Evolutionary conservation across 2,113 vertebrate genomes (phyloP).

Genomic region (Platanista minor): DNA sequence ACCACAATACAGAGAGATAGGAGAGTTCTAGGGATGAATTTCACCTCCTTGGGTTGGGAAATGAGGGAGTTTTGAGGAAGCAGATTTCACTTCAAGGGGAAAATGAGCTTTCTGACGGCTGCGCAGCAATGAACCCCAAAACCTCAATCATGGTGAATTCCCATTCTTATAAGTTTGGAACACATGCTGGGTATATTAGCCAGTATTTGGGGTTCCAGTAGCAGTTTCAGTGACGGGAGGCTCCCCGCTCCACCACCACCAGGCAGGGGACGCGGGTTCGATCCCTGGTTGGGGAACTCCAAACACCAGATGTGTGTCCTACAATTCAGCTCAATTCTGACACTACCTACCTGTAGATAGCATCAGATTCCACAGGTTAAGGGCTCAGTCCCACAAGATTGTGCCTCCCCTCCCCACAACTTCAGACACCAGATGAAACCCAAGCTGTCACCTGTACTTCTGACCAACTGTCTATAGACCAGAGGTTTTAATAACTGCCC

Average conservation of each 20-base stretch:
- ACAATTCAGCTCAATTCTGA: not conserved
- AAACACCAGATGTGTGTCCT: not conserved
- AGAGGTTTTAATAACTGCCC: no score
- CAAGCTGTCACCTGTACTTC: no score
- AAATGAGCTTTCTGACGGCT: not conserved
- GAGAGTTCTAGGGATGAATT: not conserved
- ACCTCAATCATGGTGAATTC: not conserved
- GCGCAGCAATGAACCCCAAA: not conserved
- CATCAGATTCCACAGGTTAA: no score
- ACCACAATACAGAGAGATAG: not conserved
- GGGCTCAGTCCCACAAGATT: no score
- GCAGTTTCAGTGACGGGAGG: not conserved
- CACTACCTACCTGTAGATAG: no score
- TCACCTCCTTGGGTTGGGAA: not conserved
- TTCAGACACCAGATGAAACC: no score
- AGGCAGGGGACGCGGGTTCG: no score
- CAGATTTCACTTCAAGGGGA: not conserved
- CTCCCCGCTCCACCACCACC: no score
- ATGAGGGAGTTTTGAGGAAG: not conserved
- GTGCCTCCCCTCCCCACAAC: no score
- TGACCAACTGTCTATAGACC: no score
- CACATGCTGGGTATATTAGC: not conserved
- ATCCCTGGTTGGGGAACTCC: no score
- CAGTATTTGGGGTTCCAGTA: not conserved
- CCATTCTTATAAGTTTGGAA: not conserved